Evolutionary conservation across 1,140 invertebrate genomes (phyloP), one percentile per base, ranked within the genome.

Genomic region (Doryteuthis pealeii): DNA sequence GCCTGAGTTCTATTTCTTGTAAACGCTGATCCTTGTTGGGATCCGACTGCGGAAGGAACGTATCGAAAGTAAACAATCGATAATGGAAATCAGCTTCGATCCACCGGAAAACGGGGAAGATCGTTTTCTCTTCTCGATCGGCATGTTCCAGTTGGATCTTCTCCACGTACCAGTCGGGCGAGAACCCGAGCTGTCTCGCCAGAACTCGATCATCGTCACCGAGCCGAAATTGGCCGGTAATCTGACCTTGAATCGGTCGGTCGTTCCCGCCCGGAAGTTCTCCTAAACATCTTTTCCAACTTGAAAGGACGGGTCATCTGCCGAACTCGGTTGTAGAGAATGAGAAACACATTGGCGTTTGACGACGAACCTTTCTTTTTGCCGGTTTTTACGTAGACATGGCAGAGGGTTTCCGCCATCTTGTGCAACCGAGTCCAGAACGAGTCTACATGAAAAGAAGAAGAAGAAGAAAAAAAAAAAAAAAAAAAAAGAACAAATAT

Each of bases 31-130:
- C 76, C 15, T 49, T 68, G 67, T 82, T 66, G 2, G 77, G 74
- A 71, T 86, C 84, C 62, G 77, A 43, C 73, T 88, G 87, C 4
- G 87, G 87, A 12, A 88, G 77, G 40, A 81, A 83, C 12, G 81
- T 82, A 74, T 88, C 86, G 54, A 85, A 79, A 66, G 85, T 75
- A 10, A 67, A 33, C 40, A 88, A 75, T 0, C 75, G 31, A 43
- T 87, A 85, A 31, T 78, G 77, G 18, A 66, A 69, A 30, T 81
- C 73, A 1, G 85, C 72, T 68, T 77, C 73, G 32, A 87, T 78
- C 85, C 85, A 87, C 43, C 85, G 72, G 35, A 78, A 68, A 14
- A 82, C 75, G 8, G 82, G 81, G 32, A 83, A 82, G 3, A 77
- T 58, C 40, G 35, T 40, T 10, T 40, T 40, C 35, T 40, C 35